Evolutionary conservation across 35 echinoderm and acorn worm species (phyloP).

Genomic region (Diadema setosum): DNA sequence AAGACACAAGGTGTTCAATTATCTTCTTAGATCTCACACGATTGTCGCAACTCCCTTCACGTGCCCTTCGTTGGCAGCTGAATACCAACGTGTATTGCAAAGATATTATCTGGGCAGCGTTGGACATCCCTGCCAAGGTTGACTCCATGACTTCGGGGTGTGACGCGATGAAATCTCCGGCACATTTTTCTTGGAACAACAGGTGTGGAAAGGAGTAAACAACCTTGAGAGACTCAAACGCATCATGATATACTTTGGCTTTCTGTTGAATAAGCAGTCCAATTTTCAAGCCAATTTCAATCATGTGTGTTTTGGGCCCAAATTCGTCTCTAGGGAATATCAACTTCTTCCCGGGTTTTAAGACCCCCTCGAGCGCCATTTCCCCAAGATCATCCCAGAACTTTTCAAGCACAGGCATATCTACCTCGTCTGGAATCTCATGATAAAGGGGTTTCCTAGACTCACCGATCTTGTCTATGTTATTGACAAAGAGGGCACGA

Average conservation of each 20-base stretch:
- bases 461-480: background rate
- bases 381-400: background rate
- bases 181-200: slow-evolving; percentile 9
- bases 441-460: background rate
- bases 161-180: background rate
- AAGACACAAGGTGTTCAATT: background rate
- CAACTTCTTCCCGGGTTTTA: background rate
- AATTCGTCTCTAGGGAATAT: background rate
- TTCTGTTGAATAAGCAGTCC: background rate
- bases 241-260: background rate
- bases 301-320: background rate
- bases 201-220: slow-evolving; percentile 10
- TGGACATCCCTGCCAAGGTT: background rate
- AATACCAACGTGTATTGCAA: background rate
- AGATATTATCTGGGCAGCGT: background rate
- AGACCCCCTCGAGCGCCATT: background rate
- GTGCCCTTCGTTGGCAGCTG: background rate
- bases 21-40: background rate
- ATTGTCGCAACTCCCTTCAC: background rate
- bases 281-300: background rate
- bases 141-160: background rate
- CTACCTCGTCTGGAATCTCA: background rate
- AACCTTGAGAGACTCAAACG: background rate
- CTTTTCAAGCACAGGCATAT: background rate
- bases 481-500: background rate